Base-by-base conservation (phyloP, 2,888 invertebrate genomes). In the Gerris lacustris region DNA sequence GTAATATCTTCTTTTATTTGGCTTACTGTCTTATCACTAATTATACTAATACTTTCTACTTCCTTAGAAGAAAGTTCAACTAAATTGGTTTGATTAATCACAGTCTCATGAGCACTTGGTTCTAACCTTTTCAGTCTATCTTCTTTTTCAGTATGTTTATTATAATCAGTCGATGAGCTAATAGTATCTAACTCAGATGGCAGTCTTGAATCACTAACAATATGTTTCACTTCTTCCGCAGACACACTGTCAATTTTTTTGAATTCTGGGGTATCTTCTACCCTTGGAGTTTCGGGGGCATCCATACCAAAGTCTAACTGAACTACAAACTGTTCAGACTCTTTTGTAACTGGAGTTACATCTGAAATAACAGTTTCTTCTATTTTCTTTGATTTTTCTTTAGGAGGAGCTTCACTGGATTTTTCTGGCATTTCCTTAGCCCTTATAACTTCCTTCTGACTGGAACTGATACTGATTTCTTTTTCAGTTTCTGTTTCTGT, bases 191-290 rank as follows among this genome's bases (percentile, higher is more conserved):
- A 18, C 9, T 64, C 64, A n/a, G 31, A 9, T 64, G 17, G 64
- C 64, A 64, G 64, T 64, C 64, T 64, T 64, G 17, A n/a, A 64
- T 64, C 64, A 17, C 64, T 64, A 15, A 62, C 31, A 31, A 31
- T 31, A 55, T 55, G 55, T 55, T 55, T 55, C 55, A 15, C 55
- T 15, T 69, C 62, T 62, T 70, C 73, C 31, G 31, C 31, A 31
- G 31, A 31, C 31, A 31, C 31, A 63, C 47, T 69, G 63, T 66
- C 78, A 81, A 9, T 78, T 77, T 45, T 74, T 47, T n/a, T 67
- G 5, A 67, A 44, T 17, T 67, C 67, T 44, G 67, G 31, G 17
- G 18, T 31, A 64, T 18, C 64, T n/a, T 64, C 64, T 9, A 18
- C 18, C 17, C 31, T 64, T n/a, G 31, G 31, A n/a, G 64, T 64